A percentile compares a stretch with the other conserved stretches of the same genome.
These are phyloP conservation scores for Escarpia spicata DNA, from an alignment of 2,888 invertebrate species.

Conservation along the genomic window DNA sequence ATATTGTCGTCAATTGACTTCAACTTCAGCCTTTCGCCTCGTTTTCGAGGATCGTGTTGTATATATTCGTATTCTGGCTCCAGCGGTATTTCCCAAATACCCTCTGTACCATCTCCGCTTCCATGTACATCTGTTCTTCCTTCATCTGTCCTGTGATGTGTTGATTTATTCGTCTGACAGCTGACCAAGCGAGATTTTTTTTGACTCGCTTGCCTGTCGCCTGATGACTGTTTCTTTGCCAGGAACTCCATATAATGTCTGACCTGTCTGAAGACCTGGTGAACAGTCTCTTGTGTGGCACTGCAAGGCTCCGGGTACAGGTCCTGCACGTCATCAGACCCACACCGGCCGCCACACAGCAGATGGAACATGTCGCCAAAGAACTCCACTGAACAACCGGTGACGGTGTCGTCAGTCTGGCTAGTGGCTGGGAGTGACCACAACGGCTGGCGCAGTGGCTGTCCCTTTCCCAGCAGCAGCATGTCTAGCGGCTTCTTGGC, in stretches of 20 bases:
- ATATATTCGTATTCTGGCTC: background rate
- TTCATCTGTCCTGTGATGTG: background rate
- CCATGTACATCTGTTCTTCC: background rate
- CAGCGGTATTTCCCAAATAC: background rate
- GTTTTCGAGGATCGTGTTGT: background rate
- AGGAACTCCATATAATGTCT: background rate
- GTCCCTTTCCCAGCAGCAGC: background rate
- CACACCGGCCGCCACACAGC: background rate
- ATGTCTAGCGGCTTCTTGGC: background rate
- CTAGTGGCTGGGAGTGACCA: background rate
- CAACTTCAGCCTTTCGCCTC: background rate
- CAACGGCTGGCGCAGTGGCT: background rate
- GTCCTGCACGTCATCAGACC: background rate
- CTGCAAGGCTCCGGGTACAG: background rate
- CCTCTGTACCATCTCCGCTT: background rate
- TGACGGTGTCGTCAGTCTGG: background rate
- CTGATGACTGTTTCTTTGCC: background rate
- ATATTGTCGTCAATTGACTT: background rate
- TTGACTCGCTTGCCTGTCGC: background rate
- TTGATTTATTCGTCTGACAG: background rate
- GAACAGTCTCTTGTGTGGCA: background rate
- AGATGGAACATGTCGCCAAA: background rate
- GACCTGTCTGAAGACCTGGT: background rate
- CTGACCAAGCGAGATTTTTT: background rate
- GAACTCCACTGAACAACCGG: background rate